Percentiles rank a stretch among this genome's conserved stretches.
Evolutionary conservation across 2,797 vertebrate species (phyloP).

Genomic region (Pangasius djambal): DNA sequence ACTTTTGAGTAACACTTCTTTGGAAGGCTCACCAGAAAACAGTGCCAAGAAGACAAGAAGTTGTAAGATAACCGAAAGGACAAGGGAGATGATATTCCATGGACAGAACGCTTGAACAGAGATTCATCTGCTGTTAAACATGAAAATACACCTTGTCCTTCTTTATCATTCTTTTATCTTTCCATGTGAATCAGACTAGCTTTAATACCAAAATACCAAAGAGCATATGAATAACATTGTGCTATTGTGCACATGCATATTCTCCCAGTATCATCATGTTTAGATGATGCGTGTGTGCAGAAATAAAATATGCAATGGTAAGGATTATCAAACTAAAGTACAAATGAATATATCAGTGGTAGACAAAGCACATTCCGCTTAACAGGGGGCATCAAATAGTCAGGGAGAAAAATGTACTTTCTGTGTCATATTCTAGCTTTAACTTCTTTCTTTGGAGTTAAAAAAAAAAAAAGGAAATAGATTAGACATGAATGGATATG

Average conservation of each 20-base stretch:
- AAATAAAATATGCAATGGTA: slow-evolving; percentile 30
- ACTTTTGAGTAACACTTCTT: slow-evolving; percentile 49
- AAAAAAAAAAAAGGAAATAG: slow-evolving; percentile 24
- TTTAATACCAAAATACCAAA: slow-evolving; percentile 71
- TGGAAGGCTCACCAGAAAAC: slow-evolving; percentile 29
- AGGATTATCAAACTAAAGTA: slow-evolving; percentile 39
- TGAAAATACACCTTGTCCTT: slow-evolving; percentile 48
- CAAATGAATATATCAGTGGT: slow-evolving; percentile 13
- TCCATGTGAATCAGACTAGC: slow-evolving; percentile 44
- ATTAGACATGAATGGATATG: slow-evolving; percentile 24
- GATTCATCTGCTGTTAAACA: slow-evolving; percentile 28
- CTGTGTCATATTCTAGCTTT: slow-evolving; percentile 24
- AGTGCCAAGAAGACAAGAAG: slow-evolving; percentile 48
- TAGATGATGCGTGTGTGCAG: slow-evolving; percentile 40
- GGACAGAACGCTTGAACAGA: slow-evolving; percentile 31
- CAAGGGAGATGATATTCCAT: background rate
- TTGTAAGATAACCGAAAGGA: slow-evolving; percentile 31
- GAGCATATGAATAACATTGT: slow-evolving; percentile 57
- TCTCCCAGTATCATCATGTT: slow-evolving; percentile 22
- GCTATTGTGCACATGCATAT: slow-evolving; percentile 16
- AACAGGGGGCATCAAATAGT: slow-evolving; percentile 42
- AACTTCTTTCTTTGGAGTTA: slow-evolving; percentile 33
- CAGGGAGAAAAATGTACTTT: slow-evolving; percentile 49
- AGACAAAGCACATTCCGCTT: slow-evolving; percentile 57
- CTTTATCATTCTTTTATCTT: slow-evolving; percentile 40